Base-by-base conservation (phyloP, 2,888 invertebrate species). In the Amphimallon solstitiale region DNA sequence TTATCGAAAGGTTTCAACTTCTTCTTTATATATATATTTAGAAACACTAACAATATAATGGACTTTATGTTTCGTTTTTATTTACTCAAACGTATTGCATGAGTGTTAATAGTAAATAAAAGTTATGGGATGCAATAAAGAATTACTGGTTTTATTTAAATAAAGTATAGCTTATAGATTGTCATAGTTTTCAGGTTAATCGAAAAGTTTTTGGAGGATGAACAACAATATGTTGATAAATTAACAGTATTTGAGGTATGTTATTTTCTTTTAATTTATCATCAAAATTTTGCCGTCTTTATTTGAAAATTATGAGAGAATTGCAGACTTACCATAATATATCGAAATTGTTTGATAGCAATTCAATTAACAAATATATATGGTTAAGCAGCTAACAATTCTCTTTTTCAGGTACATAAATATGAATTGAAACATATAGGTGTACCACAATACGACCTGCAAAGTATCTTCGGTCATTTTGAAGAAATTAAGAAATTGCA, bases 401-500 rank as follows among this genome's bases (percentile, higher is more conserved):
- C 7, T 19, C 2, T 59, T 10, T 64, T 38, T 1, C 35, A 65
- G 65, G 21, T 54, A 1, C 59, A 56, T 38, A 59, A 37, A 40
- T 46, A 34, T 29, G 54, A 59, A 15, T 38, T 65, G 10, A 14
- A 9, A 14, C 7, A 6, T 5, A 17, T 59, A 3, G 34, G 37
- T n/a, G 45, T 63, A 4, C 66, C 66, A 21, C 12, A 56, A 15
- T 56, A 35, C 29, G 66, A 66, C 34, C 35, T 66, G 40, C 52
- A 63, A 46, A 62, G 37, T 14, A n/a, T 66, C 15, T 66, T 66
- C 37, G 66, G 66, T 6, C 63, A 35, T n/a, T 15, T 48, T 1
- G 48, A 48, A 21, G 62, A 66, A 29, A 66, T 66, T n/a, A 66
- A 54, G 35, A 37, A 45, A 5, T 14, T 66, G 7, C 66, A 66